Evolutionary conservation across 2,797 vertebrate genomes (phyloP).

Genomic region (Alauda arvensis): DNA sequence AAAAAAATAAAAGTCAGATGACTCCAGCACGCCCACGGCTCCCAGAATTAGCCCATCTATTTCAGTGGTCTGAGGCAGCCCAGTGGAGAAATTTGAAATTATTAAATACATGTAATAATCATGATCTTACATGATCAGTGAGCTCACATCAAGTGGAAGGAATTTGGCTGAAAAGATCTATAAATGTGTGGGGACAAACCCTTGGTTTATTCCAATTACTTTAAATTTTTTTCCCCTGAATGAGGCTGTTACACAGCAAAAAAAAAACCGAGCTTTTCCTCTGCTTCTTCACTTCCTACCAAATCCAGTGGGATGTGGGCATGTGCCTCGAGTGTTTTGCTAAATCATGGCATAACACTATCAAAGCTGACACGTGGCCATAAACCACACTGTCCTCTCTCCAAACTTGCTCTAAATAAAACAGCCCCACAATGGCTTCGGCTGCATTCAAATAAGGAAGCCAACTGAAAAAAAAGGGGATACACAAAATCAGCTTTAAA

Average conservation of each 20-base stretch:
- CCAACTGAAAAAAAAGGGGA: not conserved
- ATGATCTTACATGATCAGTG: fast-evolving
- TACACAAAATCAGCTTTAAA: not conserved
- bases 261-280: not conserved
- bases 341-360: conserved; percentile 48
- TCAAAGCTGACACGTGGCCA: conserved; percentile 43
- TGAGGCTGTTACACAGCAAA: not conserved
- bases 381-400: conserved; percentile 29
- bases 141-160: not conserved
- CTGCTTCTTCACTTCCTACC: conserved; percentile 22
- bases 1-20: conserved; percentile 42
- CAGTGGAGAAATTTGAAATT: not conserved
- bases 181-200: not conserved
- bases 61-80: conserved; percentile 37
- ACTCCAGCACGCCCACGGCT: conserved; percentile 29
- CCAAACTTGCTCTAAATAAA: conserved; percentile 37
- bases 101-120: not conserved
- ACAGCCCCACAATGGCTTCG: not conserved
- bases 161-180: not conserved
- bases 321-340: conserved; percentile 39
- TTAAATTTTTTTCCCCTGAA: fast-evolving
- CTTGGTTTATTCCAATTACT: not conserved
- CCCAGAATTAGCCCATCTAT: conserved; percentile 52
- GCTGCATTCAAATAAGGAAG: not conserved
- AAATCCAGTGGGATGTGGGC: conserved; percentile 30